These are phyloP conservation scores for Rhinolophus sinicus DNA, from an alignment of 2,113 vertebrate genomes.

Conservation along the genomic window DNA sequence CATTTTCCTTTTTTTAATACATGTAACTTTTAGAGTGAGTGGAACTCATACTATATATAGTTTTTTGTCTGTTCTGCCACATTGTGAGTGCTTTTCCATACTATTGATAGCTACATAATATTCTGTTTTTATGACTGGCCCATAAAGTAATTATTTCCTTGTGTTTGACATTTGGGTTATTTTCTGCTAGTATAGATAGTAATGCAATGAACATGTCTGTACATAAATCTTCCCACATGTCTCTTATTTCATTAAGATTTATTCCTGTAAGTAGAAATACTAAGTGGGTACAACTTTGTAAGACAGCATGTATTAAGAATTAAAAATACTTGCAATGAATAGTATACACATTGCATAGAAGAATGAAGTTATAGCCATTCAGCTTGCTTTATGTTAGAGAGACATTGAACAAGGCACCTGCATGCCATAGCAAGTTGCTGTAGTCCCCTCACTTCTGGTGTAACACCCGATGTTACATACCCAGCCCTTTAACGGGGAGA, in stretches of 20 bases:
- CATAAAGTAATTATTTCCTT: constrained; percentile 16
- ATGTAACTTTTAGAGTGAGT: not conserved
- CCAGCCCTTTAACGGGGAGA: not conserved
- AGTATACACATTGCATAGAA: not conserved
- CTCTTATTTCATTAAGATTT: constrained; percentile 48
- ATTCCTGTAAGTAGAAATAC: constrained; percentile 52
- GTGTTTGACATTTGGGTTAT: constrained; percentile 40
- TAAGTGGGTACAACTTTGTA: constrained; percentile 32
- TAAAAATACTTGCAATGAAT: constrained; percentile 40
- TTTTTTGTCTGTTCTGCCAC: not conserved
- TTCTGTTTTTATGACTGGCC: constrained; percentile 18
- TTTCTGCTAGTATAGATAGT: constrained; percentile 54
- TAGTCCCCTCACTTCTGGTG: constrained; percentile 23
- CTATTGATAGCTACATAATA: not conserved
- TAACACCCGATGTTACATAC: not conserved
- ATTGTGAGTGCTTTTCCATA: constrained; percentile 35
- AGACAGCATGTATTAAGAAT: constrained; percentile 41
- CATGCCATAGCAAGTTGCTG: not conserved
- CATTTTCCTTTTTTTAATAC: constrained; percentile 10
- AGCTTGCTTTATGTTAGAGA: not conserved
- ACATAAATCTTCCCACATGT: constrained; percentile 16
- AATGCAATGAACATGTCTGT: constrained; percentile 41
- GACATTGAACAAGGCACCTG: not conserved
- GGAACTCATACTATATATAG: not conserved
- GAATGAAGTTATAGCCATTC: constrained; percentile 1